A percentile compares a stretch with the other conserved stretches of the same genome.
Conservation (phyloP, 2,888 invertebrate genomes). For the Trachelus iudaicus region DNA sequence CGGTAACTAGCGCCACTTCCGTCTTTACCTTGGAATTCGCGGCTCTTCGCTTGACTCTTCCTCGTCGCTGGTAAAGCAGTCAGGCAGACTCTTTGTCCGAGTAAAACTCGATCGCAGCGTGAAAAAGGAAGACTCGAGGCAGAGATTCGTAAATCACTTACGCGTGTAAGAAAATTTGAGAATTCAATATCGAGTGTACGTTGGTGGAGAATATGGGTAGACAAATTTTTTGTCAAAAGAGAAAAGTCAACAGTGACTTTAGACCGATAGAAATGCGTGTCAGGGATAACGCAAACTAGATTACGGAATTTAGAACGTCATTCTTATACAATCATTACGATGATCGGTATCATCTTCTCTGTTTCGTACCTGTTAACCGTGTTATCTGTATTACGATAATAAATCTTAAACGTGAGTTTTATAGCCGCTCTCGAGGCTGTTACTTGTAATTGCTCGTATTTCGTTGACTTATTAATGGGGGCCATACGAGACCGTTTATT, state of each 20-base stretch:
- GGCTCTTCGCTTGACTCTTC: not conserved
- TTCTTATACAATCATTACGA: not conserved
- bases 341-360: not conserved
- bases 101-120: not conserved
- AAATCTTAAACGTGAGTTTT: not conserved
- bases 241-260: not conserved
- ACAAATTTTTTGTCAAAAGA: not conserved
- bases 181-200: too few relatives aligned
- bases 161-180: too few relatives aligned
- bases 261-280: not conserved
- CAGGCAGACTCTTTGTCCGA: not conserved
- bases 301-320: not conserved
- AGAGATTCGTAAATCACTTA: not conserved
- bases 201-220: too few relatives aligned
- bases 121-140: not conserved
- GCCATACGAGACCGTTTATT: not conserved
- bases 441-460: not conserved
- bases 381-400: not conserved
- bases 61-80: not conserved
- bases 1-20: conserved; percentile 1
- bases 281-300: not conserved
- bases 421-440: not conserved
- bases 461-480: not conserved
- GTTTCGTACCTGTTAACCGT: not conserved
- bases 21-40: not conserved